Evolutionary conservation across 2,797 vertebrate genomes (phyloP), one percentile per base, ranked within the genome.

Genomic region (Malurus splendens): DNA sequence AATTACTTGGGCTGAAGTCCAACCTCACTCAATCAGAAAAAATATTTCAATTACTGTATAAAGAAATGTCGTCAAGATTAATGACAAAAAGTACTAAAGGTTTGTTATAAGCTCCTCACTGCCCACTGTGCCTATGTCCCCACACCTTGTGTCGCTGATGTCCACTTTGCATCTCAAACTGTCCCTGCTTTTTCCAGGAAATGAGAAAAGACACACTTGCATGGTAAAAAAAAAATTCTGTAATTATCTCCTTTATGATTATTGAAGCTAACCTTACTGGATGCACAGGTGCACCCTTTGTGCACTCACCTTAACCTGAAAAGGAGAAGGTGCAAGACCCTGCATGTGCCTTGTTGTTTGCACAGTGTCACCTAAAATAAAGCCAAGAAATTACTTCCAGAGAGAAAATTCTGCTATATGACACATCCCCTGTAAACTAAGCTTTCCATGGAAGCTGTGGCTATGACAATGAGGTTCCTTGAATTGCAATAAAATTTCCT

Each of bases 11-110:
- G 14, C 7, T 61, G 32, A 75, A 81, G 28, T 65, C 80, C 13
- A 72, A 54, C n/a, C 14, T 70, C 17, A 74, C 38, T 42, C 36
- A 89, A 78, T 77, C 67, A 85, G n/a, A 82, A 73, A 6, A 89
- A 72, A 62, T 55, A 75, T 57, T 86, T 86, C 48, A 87, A 36
- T 59, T 42, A 77, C 3, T 0, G 2, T 17, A 38, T 48, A 87
- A 74, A 83, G 52, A 81, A 74, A 39, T 9, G 7, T 30, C 41
- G 72, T 14, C 18, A 33, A 60, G 16, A 61, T 48, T 66, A 68
- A 71, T 10, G 28, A 7, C 23, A 65, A 57, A 19, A 54, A 67
- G 30, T 50, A 61, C 24, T 50, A 59, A 54, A 56, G 52, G 51
- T 86, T 52, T 74, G 24, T 48, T 54, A 44, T 12, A 56, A 73